These are phyloP conservation scores for Chelonia mydas DNA, from an alignment of 2,797 vertebrate species.

Conservation along the genomic window DNA sequence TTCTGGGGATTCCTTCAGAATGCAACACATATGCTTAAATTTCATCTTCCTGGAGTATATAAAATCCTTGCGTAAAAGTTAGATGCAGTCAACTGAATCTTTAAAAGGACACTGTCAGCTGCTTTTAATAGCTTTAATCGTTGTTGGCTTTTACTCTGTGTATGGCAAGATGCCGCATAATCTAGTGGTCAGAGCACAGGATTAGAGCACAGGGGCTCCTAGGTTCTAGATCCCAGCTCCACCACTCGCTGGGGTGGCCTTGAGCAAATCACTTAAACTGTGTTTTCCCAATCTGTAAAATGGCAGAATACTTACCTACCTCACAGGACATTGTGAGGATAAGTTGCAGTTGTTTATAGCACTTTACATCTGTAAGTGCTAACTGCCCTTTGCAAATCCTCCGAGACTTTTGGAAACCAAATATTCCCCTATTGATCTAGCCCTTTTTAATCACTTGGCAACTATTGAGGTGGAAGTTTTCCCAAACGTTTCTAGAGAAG, in stretches of 20 bases:
- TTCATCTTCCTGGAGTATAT: neutral
- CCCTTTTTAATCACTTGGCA: neutral
- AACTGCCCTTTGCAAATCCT: neutral
- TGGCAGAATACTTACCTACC: rapidly evolving
- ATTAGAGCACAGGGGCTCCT: neutral
- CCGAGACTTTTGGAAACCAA: neutral
- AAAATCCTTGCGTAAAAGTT: neutral
- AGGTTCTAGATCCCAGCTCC: neutral
- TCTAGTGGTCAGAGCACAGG: neutral
- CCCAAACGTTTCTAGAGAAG: constrained; percentile 2
- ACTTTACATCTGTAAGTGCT: neutral
- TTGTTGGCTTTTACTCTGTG: neutral
- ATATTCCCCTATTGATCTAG: neutral
- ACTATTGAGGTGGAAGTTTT: neutral
- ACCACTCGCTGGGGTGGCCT: neutral
- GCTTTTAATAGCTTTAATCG: neutral
- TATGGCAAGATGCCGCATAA: neutral
- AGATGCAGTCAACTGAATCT: neutral
- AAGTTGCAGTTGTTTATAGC: neutral
- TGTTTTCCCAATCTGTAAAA: neutral
- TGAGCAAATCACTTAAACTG: neutral
- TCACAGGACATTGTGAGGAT: neutral
- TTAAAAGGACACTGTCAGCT: neutral
- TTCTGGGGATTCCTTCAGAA: neutral
- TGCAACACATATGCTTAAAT: neutral